phyloP scores from a whole-genome alignment of 1,140 invertebrate genomes.

The Ceratoteleas bidentatus region DNA sequence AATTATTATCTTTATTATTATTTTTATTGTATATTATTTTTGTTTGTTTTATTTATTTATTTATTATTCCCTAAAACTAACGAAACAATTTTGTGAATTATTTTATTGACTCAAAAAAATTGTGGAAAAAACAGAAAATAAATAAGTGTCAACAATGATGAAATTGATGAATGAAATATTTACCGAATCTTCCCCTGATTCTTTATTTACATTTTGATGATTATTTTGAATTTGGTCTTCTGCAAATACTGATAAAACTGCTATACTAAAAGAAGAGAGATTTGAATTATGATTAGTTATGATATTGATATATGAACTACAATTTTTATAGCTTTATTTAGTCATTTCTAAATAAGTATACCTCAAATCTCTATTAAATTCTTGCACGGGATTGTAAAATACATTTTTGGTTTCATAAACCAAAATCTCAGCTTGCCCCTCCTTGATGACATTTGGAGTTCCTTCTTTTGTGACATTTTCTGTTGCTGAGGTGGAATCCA shows the following conservation, averaged over 20 bases:
- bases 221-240: constrained; percentile 59
- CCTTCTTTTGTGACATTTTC: constrained; percentile 3
- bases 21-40: no score
- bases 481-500: constrained; percentile 3
- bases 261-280: constrained; percentile 74
- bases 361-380: constrained; percentile 98
- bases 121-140: no score
- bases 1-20: no score
- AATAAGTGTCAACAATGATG: no score
- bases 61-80: no score
- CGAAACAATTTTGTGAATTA: no score
- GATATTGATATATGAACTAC: no score
- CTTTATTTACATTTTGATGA: constrained; percentile 43
- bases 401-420: constrained; percentile 84
- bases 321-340: no score
- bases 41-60: no score
- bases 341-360: constrained; percentile 72
- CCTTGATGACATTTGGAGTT: constrained; percentile 83
- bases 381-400: constrained; percentile 98
- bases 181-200: constrained; percentile 12
- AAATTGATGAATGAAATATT: constrained; percentile 6
- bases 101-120: no score
- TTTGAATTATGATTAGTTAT: no score
- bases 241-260: constrained; percentile 78
- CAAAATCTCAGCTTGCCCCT: constrained; percentile 84